Conservation (phyloP, 2,113 vertebrate genomes). For the Laticauda laticaudata region DNA sequence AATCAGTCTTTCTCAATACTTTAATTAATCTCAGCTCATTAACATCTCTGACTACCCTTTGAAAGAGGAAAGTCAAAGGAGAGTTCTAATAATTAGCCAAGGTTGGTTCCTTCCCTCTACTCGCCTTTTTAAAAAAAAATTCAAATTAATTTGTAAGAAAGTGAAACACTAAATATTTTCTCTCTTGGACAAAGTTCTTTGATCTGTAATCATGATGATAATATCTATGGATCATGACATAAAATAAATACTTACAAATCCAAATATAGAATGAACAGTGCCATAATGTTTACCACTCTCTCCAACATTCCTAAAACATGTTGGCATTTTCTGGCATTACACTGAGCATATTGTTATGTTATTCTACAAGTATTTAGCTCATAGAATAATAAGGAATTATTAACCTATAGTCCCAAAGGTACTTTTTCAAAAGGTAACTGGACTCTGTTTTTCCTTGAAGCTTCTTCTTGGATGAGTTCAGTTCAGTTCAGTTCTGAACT, state of each 20-base stretch:
- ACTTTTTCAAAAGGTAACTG: too few relatives aligned
- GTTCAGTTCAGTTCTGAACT: too few relatives aligned
- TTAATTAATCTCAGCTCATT: slow-evolving; percentile 53
- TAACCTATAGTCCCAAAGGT: not conserved
- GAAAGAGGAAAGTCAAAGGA: slow-evolving; percentile 48
- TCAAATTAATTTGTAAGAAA: slow-evolving; percentile 42
- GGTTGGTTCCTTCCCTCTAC: slow-evolving; percentile 6
- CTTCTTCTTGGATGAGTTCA: too few relatives aligned
- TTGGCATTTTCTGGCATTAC: not conserved
- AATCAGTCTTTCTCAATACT: slow-evolving; percentile 38
- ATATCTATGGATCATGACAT: slow-evolving; percentile 31
- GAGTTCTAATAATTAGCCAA: slow-evolving; percentile 37
- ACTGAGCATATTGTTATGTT: slow-evolving; percentile 37
- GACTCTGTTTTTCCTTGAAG: too few relatives aligned
- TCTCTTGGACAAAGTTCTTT: slow-evolving; percentile 37
- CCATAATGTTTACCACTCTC: slow-evolving; percentile 15
- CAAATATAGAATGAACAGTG: slow-evolving; percentile 14
- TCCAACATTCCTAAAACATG: slow-evolving; percentile 38
- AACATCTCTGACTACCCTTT: slow-evolving; percentile 24
- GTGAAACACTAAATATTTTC: slow-evolving; percentile 47
- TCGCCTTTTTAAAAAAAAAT: not conserved
- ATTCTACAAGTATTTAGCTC: slow-evolving; percentile 27
- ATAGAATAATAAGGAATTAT: not conserved
- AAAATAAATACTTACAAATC: slow-evolving; percentile 40
- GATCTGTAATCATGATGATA: slow-evolving; percentile 37